Evolutionary conservation across 2,888 invertebrate species (phyloP), one percentile per base, ranked within the genome.

Genomic region (Perithous albicinctus): DNA sequence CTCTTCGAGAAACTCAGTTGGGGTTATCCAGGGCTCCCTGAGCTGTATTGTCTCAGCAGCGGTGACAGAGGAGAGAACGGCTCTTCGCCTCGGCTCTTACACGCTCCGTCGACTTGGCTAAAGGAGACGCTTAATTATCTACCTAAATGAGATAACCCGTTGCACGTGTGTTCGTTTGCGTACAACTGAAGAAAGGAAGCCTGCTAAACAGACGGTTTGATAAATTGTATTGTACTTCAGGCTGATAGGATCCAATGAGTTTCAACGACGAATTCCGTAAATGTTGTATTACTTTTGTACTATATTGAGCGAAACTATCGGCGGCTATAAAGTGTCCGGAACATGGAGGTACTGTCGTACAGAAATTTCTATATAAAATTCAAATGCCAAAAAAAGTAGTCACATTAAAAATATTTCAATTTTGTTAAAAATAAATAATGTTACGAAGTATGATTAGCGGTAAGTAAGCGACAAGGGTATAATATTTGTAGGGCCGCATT

Each of bases 111-210:
- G 78, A 80, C 73, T 83, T 77, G 80, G 76, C 79, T 81, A 85
- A 83, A 84, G 84, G 80, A 78, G 80, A 73, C 85, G 84, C 84
- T 87, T 87, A 87, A 87, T 87, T 88, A 87, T 85, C 85, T 80
- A 85, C 78, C 79, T 82, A 87, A 88, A 88, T 85, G 87, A 87
- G 87, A 85, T 86, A 87, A 86, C 85, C 78, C 56, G 63, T 48
- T 70, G 70, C 78, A 66, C 66, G 78, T 74, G 74, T 69, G 63
- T 67, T 66, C 67, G 72, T 77, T 73, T 63, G 73, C 56, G 73
- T 51, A 64, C 38, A 78, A 66, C 69, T 12, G 48, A 72, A 32
- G 41, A 81, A 73, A 77, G 63, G 67, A 61, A 74, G 43, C 18
- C 69, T 8, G 41, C 41, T 41, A 41, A 46, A 59, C 56, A 46